A percentile compares a stretch with the other conserved stretches of the same genome.
phyloP scores from a whole-genome alignment of 2,888 invertebrate species.

The Salpingus planirostris region DNA sequence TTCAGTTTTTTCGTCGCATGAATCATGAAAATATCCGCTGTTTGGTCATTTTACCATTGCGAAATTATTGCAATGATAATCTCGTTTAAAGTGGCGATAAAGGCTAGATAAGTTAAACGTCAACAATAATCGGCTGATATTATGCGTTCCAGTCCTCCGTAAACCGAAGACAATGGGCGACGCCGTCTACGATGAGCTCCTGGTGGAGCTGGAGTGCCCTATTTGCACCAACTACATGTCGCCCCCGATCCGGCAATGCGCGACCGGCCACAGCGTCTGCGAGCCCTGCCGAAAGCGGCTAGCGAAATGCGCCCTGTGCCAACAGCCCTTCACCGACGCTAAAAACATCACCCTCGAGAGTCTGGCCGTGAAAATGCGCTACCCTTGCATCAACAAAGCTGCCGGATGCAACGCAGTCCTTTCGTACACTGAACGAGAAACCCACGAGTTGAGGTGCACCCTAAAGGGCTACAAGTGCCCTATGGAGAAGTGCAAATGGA shows the following conservation, averaged over 20 bases:
- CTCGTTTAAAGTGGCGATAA: too few species aligned
- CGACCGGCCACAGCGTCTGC: slow-evolving; percentile 23
- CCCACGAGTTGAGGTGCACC: slow-evolving; percentile 19
- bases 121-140: too few species aligned
- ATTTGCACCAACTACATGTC: slow-evolving; percentile 24
- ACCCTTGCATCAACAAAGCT: slow-evolving; percentile 21
- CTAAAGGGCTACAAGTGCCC: slow-evolving; percentile 20
- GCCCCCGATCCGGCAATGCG: slow-evolving; percentile 22
- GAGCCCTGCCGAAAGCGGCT: slow-evolving; percentile 18
- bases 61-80: too few species aligned
- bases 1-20: too few species aligned
- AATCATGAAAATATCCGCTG: too few species aligned
- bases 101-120: too few species aligned
- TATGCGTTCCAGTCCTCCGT: too few species aligned
- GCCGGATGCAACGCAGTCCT: slow-evolving; percentile 18
- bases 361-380: slow-evolving; percentile 21
- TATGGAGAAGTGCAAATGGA: slow-evolving; percentile 21
- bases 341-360: slow-evolving; percentile 23
- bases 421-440: slow-evolving; percentile 17
- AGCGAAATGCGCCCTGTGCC: slow-evolving; percentile 21
- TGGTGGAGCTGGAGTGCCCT: slow-evolving; percentile 24
- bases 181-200: slow-evolving; percentile 18
- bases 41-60: too few species aligned
- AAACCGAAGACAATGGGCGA: too few species aligned
- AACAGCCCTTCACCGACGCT: slow-evolving; percentile 20